phyloP scores from a whole-genome alignment of 2,113 vertebrate genomes.

The Picathartes gymnocephalus region DNA sequence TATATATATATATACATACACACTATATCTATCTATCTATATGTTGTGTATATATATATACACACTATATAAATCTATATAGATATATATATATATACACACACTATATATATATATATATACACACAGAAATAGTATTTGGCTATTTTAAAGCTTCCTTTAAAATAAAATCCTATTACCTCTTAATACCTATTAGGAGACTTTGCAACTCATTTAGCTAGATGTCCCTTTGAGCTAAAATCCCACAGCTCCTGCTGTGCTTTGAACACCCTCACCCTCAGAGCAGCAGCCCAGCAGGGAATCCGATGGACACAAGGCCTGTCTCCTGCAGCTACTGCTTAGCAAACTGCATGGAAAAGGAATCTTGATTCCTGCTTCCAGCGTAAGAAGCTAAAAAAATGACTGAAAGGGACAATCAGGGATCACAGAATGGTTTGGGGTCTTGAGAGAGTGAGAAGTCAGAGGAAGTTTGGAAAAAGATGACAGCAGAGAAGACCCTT shows the following conservation, averaged over 20 bases:
- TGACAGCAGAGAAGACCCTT: not conserved
- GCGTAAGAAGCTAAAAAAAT: not conserved
- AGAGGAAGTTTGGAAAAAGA: not conserved
- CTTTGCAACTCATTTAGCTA: not conserved
- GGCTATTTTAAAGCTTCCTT: not conserved
- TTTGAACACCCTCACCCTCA: not conserved
- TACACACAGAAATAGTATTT: fast-evolving
- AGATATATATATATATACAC: fast-evolving
- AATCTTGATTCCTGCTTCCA: not conserved
- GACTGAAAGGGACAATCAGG: not conserved
- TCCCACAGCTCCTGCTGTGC: not conserved
- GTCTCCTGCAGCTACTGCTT: not conserved
- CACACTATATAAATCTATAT: too few relatives aligned
- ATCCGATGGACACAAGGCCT: not conserved
- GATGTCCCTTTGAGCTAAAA: not conserved
- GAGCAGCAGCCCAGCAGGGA: not conserved
- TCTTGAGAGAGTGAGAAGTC: not conserved
- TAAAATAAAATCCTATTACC: not conserved
- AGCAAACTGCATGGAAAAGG: not conserved
- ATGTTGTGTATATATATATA: fast-evolving
- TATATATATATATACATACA: fast-evolving
- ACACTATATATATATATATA: not conserved
- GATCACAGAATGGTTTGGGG: not conserved
- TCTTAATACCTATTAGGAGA: not conserved
- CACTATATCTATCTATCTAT: too few relatives aligned